Conservation (phyloP, 2,113 vertebrate genomes). For the Colaptes auratus region DNA sequence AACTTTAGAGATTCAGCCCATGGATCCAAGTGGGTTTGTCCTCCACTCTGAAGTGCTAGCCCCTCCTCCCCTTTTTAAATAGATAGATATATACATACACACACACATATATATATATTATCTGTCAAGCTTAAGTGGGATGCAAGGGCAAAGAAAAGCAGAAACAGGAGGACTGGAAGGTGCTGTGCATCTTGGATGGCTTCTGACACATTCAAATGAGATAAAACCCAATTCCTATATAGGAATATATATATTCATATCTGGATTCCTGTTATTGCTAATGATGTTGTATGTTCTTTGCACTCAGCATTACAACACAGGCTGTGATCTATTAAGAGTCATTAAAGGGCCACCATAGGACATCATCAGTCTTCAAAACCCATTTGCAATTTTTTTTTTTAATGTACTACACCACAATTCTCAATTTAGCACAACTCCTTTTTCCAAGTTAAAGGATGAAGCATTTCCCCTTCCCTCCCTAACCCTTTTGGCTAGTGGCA, state of each 20-base stretch:
- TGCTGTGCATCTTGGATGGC: not conserved
- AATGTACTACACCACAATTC: not conserved
- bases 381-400: not conserved
- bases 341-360: not conserved
- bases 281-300: not conserved
- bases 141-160: not conserved
- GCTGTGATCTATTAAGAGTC: not conserved
- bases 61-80: not conserved
- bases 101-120: too few species aligned
- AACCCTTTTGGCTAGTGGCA: conserved; percentile 24
- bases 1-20: not conserved
- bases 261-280: not conserved
- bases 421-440: not conserved
- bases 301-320: not conserved
- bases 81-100: not conserved
- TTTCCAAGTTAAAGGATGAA: not conserved
- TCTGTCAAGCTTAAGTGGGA: not conserved
- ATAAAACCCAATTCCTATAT: not conserved
- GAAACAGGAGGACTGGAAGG: not conserved
- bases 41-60: not conserved
- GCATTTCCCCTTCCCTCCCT: not conserved
- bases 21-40: not conserved
- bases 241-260: not conserved
- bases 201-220: not conserved
- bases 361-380: not conserved